Percentiles rank a stretch among this genome's conserved stretches.
phyloP scores from a whole-genome alignment of 2,113 vertebrate genomes.

The Crotalus horridus region DNA sequence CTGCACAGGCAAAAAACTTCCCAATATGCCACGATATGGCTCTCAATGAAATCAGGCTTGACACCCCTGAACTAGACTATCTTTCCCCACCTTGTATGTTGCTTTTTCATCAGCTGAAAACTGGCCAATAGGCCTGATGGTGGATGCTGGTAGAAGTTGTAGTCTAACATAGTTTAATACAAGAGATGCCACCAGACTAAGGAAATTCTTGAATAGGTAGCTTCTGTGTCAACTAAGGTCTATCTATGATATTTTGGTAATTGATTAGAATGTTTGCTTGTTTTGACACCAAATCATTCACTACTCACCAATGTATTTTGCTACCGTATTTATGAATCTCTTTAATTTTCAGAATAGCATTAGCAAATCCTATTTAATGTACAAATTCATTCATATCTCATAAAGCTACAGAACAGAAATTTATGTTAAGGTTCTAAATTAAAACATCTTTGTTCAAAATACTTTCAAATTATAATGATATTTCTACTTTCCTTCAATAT shows the following conservation, averaged over 20 bases:
- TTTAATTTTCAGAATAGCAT: not conserved
- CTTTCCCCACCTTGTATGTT: not conserved
- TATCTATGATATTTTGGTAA: not conserved
- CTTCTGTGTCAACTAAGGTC: not conserved
- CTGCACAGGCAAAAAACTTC: too few relatives aligned
- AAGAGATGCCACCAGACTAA: not conserved
- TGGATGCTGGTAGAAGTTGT: not conserved
- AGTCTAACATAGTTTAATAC: not conserved
- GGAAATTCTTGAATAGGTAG: not conserved
- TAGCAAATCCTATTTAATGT: not conserved
- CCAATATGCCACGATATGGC: too few relatives aligned
- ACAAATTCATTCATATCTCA: not conserved
- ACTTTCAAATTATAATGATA: not conserved
- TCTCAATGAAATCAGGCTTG: too few relatives aligned
- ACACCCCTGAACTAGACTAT: too few relatives aligned
- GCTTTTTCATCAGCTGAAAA: not conserved
- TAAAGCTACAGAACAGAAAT: not conserved
- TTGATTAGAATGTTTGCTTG: not conserved
- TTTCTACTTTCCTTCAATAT: constrained; percentile 3
- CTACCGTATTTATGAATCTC: not conserved
- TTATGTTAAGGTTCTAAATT: not conserved
- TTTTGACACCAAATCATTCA: not conserved
- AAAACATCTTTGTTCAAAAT: not conserved
- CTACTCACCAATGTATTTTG: not conserved
- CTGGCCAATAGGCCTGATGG: not conserved